phyloP scores from a whole-genome alignment of 2,113 vertebrate genomes.

The Lycocorax pyrrhopterus region DNA sequence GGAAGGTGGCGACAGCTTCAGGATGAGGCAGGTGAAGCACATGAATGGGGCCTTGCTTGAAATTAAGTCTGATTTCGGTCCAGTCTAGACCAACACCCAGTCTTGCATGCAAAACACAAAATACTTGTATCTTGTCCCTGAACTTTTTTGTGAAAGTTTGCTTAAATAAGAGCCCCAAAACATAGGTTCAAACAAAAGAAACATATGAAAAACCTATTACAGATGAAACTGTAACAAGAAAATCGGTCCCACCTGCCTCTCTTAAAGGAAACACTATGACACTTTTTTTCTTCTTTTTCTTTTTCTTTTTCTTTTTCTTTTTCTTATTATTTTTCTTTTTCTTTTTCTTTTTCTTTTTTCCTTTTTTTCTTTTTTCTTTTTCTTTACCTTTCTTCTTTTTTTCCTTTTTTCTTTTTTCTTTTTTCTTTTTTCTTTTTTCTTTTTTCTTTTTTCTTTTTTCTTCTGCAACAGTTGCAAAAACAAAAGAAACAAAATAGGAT shows the following conservation, averaged over 20 bases:
- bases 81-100: background rate
- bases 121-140: background rate
- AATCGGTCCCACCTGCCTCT: background rate
- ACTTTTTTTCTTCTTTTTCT: no score
- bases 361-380: rapidly evolving
- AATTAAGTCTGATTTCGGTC: background rate
- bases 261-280: background rate
- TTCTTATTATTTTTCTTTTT: rapidly evolving
- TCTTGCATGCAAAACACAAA: background rate
- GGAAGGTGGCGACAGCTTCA: background rate
- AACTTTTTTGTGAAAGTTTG: background rate
- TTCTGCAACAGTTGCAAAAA: background rate
- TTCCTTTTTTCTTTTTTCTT: rapidly evolving
- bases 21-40: background rate
- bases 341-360: rapidly evolving
- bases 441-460: rapidly evolving
- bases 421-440: rapidly evolving
- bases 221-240: background rate
- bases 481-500: background rate
- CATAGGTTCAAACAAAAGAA: background rate
- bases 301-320: rapidly evolving
- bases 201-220: background rate
- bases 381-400: no score
- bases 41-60: background rate
- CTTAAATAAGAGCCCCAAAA: background rate